Evolutionary conservation across 2,888 invertebrate genomes (phyloP).

Genomic region (Eumerus sabulonum): DNA sequence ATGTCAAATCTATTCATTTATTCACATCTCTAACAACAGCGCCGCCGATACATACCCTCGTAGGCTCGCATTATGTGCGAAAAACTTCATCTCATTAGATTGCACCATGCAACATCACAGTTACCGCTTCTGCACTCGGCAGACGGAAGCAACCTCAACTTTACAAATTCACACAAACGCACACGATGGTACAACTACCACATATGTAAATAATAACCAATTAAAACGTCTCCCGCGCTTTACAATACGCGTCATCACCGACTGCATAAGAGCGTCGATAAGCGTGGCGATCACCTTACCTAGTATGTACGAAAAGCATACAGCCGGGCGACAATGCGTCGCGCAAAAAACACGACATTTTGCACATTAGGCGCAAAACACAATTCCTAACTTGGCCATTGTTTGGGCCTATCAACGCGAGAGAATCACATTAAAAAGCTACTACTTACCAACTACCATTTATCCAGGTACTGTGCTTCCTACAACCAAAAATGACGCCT

Average conservation of each 20-base stretch:
- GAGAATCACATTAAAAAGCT: conserved; percentile 43
- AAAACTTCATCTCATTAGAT: conserved; percentile 13
- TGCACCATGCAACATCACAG: conserved; percentile 22
- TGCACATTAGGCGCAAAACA: conserved; percentile 47
- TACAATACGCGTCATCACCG: conserved; percentile 37
- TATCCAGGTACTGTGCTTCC: conserved; percentile 37
- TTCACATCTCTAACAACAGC: conserved; percentile 42
- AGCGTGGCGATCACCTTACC: no score
- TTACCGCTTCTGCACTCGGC: conserved; percentile 10
- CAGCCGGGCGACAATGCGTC: conserved; percentile 44
- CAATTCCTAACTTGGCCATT: conserved; percentile 61
- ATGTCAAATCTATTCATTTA: conserved; percentile 65
- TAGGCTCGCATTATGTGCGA: conserved; percentile 8
- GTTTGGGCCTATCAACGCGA: conserved; percentile 46
- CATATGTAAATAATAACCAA: conserved; percentile 67
- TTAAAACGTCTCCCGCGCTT: conserved; percentile 67
- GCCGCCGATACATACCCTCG: background rate
- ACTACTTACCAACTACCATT: no score
- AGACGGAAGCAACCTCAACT: conserved; percentile 38
- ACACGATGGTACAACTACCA: conserved; percentile 14
- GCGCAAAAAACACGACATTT: conserved; percentile 52
- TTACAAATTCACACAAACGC: conserved; percentile 45
- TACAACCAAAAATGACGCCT: conserved; percentile 29
- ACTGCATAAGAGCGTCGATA: conserved; percentile 25
- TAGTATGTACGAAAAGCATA: conserved; percentile 17